Base-by-base conservation (phyloP, 2,113 vertebrate genomes). In the Myxocyprinus asiaticus region DNA sequence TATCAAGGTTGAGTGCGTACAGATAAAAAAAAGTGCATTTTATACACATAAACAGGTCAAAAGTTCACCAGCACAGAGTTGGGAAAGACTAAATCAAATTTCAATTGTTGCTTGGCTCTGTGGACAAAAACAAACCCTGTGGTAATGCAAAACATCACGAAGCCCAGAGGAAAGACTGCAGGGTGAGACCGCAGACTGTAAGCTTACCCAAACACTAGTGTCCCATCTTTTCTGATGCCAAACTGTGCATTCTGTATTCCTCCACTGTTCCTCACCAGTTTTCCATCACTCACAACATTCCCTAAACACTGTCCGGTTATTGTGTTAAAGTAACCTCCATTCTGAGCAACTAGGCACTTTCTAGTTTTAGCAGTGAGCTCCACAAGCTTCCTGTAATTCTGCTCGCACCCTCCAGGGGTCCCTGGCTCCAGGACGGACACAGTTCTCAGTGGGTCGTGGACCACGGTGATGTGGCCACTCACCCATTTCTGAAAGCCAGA, bases 241-340 rank as follows among this genome's bases (percentile, higher is more conserved):
- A 99, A 99, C 90, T 97, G 96, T 17, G 96, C 96, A 0, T 98
- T 99, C 85, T 97, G 96, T 47, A 97, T 9, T 0, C 97, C 97
- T 9, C 85, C 78, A 3, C 96, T 92, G 88, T 92, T 88, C 75
- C 53, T 88, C 81, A 95, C 95, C 89, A 86, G 71, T 74, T 77
- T 87, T 4, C 93, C 91, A 15, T 95, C 76, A 48, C 97, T 98
- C 87, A 98, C 95, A 48, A 98, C 82, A 5, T 97, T 96, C 3
- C 98, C 98, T 5, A 96, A 79, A 83, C 97, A 99, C 7, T 82
- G 4, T 0, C 88, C 83, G 0, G 84, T 87, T 0, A 0, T 0
- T 9, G 91, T 93, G 83, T 88, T 0, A 77, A 99, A 99, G 90
- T 92, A 99, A 4, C 98, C 97, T 2, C 91, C 96, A 2, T 99